Conservation (phyloP, 2,888 invertebrate genomes). For the Linnaemya tessellans region DNA sequence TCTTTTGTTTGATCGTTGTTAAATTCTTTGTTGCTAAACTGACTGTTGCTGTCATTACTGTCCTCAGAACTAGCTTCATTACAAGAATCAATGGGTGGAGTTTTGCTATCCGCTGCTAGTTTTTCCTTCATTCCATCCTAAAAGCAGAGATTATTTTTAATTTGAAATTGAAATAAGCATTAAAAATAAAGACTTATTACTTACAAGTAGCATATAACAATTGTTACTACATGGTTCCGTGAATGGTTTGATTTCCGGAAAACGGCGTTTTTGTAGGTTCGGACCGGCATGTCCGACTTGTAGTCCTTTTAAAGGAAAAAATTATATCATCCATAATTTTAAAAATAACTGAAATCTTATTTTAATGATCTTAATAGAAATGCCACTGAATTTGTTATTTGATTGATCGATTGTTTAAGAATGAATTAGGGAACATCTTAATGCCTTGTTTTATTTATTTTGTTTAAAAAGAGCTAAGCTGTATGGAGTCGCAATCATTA, state of each 20-base stretch:
- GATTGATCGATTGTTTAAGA: slow-evolving; percentile 61
- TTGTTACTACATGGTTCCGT: slow-evolving; percentile 93
- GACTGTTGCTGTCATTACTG: slow-evolving; percentile 94
- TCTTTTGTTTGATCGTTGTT: slow-evolving; percentile 81
- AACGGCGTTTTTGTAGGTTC: slow-evolving; percentile 93
- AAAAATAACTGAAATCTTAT: background rate
- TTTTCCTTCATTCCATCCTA: slow-evolving; percentile 94
- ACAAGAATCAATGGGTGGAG: slow-evolving; percentile 91
- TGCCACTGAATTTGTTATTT: slow-evolving; percentile 68
- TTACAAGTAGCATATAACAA: slow-evolving; percentile 94
- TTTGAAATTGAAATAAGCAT: background rate
- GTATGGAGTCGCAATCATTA: slow-evolving; percentile 58
- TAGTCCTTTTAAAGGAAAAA: slow-evolving; percentile 85
- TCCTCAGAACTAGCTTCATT: slow-evolving; percentile 97
- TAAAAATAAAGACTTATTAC: slow-evolving; percentile 21
- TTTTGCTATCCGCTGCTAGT: slow-evolving; percentile 85
- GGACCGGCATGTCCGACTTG: slow-evolving; percentile 96
- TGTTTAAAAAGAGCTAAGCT: slow-evolving; percentile 62
- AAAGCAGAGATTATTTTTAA: background rate
- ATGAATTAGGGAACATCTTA: slow-evolving; percentile 62
- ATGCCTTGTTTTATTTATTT: slow-evolving; percentile 43
- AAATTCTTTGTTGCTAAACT: slow-evolving; percentile 86
- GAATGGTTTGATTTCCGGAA: slow-evolving; percentile 94
- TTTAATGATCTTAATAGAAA: slow-evolving; percentile 58
- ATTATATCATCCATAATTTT: slow-evolving; percentile 13